Base-by-base conservation (phyloP, 2,113 vertebrate species). In the Oryzias woworae region DNA sequence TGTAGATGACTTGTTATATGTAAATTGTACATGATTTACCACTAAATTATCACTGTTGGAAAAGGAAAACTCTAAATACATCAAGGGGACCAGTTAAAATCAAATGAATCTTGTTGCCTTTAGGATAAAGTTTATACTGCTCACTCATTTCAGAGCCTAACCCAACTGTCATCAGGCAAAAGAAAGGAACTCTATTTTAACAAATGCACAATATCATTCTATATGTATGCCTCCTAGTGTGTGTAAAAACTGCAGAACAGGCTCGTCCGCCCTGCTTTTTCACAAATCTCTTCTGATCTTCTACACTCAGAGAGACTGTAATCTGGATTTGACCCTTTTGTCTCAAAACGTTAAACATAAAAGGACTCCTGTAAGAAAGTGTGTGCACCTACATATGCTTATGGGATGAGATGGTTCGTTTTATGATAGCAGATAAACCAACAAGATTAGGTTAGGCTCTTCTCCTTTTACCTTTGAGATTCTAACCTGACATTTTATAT, bases 321-420 rank as follows among this genome's bases (percentile, higher is more conserved):
- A 88, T 88, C 75, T 85, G 78, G 85, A 85, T 82, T 86, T 82
- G 55, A 41, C 67, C 69, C 69, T 12, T 71, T 77, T 72, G 70
- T 54, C 62, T 41, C 64, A 53, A 75, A 77, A 75, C 80, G 52
- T 71, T 74, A 72, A 82, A 78, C 72, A 73, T 66, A 52, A 51
- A 45, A 47, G 53, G 58, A 43, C 46, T 14, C 58, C 24, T 58
- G 5, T 31, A 28, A 7, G 13, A 24, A 28, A 1, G 49, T 66
- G 46, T 51, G 36, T 65, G 50, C 59, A 31, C 56, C 36, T 66
- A 5, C 15, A 48, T 58, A 45, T 64, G 55, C 58, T n/a, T 60
- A 45, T 18, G 12, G 52, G 17, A 60, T 69, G 71, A 74, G 28
- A 15, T 66, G 73, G 47, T 44, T 56, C 41, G 64, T 50, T 71